A percentile compares a stretch with the other conserved stretches of the same genome.
These are phyloP conservation scores for Chelon labrosus DNA, from an alignment of 2,797 vertebrate species.

Conservation along the genomic window DNA sequence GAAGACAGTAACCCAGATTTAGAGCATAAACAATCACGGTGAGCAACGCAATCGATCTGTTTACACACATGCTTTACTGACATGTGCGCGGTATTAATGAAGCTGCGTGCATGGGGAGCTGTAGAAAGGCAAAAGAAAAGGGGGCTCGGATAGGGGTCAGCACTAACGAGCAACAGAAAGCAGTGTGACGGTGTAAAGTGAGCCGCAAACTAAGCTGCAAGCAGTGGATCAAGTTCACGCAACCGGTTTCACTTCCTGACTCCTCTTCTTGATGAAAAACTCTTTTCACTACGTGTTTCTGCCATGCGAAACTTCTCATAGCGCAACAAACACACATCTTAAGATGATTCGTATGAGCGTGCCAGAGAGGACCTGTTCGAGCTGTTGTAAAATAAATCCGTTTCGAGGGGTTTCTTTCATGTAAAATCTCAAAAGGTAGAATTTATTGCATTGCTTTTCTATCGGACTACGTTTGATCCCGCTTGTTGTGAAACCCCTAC, in stretches of 20 bases:
- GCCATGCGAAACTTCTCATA: not conserved
- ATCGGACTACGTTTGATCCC: conserved; percentile 1
- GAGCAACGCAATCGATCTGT: conserved; percentile 35
- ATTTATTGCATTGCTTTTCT: conserved; percentile 13
- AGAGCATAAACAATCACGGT: conserved; percentile 59
- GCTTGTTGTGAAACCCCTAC: conserved; percentile 16
- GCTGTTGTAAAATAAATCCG: no score
- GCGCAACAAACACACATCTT: not conserved
- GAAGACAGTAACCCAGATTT: conserved; percentile 42
- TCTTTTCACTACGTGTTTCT: not conserved
- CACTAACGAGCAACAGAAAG: conserved; percentile 45
- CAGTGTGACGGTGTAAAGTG: conserved; percentile 40
- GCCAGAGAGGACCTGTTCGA: no score
- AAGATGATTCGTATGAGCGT: no score
- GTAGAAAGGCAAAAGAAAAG: conserved; percentile 30
- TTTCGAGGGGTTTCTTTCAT: not conserved
- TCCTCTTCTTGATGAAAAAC: conserved; percentile 4
- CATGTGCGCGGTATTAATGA: conserved; percentile 61
- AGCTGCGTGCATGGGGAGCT: conserved; percentile 20
- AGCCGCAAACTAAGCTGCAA: conserved; percentile 33
- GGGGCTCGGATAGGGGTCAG: conserved; percentile 48
- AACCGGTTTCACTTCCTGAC: conserved; percentile 44
- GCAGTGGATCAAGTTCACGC: conserved; percentile 23
- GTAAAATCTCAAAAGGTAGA: not conserved
- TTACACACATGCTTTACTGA: conserved; percentile 44